Evolutionary conservation across 2,888 invertebrate species (phyloP).

Genomic region (Microdon myrmicae): DNA sequence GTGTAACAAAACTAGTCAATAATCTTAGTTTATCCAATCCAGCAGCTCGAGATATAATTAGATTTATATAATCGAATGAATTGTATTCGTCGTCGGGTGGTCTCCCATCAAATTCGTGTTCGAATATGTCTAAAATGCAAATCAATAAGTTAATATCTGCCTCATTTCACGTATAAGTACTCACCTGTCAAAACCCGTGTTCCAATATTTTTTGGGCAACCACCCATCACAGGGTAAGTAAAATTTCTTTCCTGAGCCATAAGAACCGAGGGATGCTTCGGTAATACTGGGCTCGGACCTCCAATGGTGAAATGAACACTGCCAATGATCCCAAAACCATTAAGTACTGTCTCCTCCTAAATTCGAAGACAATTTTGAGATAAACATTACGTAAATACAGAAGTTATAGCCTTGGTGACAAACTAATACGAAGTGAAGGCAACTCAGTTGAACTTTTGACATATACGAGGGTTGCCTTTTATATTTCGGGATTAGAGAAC

Average conservation of each 20-base stretch:
- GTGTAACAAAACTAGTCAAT: slow-evolving; percentile 65
- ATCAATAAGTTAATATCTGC: not conserved
- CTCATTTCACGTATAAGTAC: not conserved
- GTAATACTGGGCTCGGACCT: slow-evolving; percentile 62
- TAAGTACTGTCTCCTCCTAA: slow-evolving; percentile 59
- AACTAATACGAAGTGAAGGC: too few relatives aligned
- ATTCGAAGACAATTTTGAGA: not conserved
- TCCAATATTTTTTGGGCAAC: slow-evolving; percentile 62
- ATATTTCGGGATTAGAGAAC: too few relatives aligned
- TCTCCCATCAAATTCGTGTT: slow-evolving; percentile 61
- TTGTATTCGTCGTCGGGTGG: slow-evolving; percentile 61
- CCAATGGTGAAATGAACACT: slow-evolving; percentile 64
- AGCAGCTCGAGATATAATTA: slow-evolving; percentile 60
- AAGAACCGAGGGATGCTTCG: slow-evolving; percentile 62
- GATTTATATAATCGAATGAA: slow-evolving; percentile 61
- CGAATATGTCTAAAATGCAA: slow-evolving; percentile 63
- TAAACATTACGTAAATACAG: not conserved
- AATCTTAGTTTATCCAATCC: slow-evolving; percentile 67
- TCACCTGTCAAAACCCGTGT: slow-evolving; percentile 58
- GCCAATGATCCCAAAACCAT: slow-evolving; percentile 61
- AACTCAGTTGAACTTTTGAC: too few relatives aligned
- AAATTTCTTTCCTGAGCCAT: slow-evolving; percentile 43
- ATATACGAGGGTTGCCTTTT: too few relatives aligned
- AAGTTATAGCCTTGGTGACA: too few relatives aligned
- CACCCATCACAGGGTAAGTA: slow-evolving; percentile 61